Evolutionary conservation across 23 tunicate species (phyloP).

Genomic region (Botrylloides violaceus): DNA sequence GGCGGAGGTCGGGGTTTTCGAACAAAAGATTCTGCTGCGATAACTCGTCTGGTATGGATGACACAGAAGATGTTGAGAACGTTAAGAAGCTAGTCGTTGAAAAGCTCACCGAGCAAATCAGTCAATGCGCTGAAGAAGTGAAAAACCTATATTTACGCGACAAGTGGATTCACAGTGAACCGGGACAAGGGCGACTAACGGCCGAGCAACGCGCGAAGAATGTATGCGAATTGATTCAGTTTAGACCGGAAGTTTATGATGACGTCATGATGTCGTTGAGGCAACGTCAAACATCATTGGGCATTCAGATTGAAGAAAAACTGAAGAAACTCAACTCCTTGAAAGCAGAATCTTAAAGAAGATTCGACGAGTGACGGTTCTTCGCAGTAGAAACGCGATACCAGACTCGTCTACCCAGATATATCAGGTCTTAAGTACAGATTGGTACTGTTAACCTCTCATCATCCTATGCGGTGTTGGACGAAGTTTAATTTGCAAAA

Average conservation of each 20-base stretch:
- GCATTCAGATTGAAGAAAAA: slow-evolving; percentile 7
- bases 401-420: too few species aligned
- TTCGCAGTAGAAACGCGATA: too few species aligned
- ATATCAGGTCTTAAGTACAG: too few species aligned
- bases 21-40: too few species aligned
- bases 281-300: slow-evolving; percentile 14
- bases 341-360: too few species aligned
- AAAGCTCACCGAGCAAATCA: background rate
- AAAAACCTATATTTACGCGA: slow-evolving; percentile 9
- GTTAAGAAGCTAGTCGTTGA: background rate
- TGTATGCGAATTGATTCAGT: background rate
- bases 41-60: background rate
- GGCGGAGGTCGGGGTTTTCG: too few species aligned
- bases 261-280: slow-evolving; percentile 22
- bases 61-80: background rate
- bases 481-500: too few species aligned
- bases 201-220: slow-evolving; percentile 1
- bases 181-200: slow-evolving; percentile 4
- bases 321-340: background rate
- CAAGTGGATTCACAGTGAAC: background rate
- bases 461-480: too few species aligned
- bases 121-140: background rate
- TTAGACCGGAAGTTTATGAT: slow-evolving; percentile 19
- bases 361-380: too few species aligned
- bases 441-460: too few species aligned